phyloP scores from a whole-genome alignment of 2,797 vertebrate genomes.

The Leuciscus waleckii region DNA sequence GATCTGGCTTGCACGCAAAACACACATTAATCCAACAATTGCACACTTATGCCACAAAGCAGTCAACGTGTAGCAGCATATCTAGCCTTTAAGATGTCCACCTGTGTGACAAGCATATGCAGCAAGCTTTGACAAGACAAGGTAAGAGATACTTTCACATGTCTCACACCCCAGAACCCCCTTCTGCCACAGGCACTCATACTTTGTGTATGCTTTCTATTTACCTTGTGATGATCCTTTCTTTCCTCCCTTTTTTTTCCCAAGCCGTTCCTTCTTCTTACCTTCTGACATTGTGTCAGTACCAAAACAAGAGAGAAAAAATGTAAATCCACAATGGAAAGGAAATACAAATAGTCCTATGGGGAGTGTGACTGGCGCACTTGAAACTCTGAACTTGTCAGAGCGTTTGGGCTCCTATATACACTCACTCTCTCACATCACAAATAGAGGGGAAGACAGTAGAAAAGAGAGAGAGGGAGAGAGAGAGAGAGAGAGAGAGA shows the following conservation, averaged over 20 bases:
- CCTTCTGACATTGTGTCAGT: conserved; percentile 79
- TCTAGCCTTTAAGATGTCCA: conserved; percentile 58
- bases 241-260: conserved; percentile 74
- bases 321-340: conserved; percentile 76
- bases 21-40: conserved; percentile 60
- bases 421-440: conserved; percentile 81
- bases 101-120: conserved; percentile 72
- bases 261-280: conserved; percentile 77
- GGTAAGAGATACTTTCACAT: conserved; percentile 62
- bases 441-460: conserved; percentile 61
- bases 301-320: conserved; percentile 61
- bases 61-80: no score
- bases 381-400: conserved; percentile 79
- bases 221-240: conserved; percentile 77
- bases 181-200: conserved; percentile 31
- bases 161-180: conserved; percentile 28
- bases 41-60: conserved; percentile 57
- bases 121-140: conserved; percentile 76
- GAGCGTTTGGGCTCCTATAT: conserved; percentile 80
- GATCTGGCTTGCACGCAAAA: conserved; percentile 52
- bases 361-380: conserved; percentile 74
- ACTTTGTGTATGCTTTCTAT: conserved; percentile 59
- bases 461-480: conserved; percentile 18
- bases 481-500: conserved; percentile 47
- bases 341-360: conserved; percentile 75